Evolutionary conservation across 2,888 invertebrate genomes (phyloP).

Genomic region (Copidosoma aretas): DNA sequence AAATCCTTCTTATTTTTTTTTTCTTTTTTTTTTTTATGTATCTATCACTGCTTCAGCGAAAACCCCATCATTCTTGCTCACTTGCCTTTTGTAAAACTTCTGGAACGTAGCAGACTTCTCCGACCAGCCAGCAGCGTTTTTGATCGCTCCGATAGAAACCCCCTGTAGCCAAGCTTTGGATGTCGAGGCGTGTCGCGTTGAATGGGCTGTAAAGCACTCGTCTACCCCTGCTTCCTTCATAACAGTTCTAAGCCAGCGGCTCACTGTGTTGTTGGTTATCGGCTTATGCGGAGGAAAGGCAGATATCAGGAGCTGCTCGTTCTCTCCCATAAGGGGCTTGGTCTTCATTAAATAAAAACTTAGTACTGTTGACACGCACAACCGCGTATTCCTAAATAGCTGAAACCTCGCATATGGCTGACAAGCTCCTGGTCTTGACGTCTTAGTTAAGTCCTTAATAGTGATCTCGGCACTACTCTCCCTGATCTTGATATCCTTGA

Average conservation of each 20-base stretch:
- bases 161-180: no score
- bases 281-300: background rate
- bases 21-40: no score
- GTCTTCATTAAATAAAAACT: background rate
- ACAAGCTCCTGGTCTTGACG: background rate
- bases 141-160: no score
- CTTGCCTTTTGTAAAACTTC: no score
- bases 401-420: background rate
- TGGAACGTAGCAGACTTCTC: no score
- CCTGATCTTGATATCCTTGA: no score
- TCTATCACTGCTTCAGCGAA: no score
- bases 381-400: background rate
- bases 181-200: background rate
- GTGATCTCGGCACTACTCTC: no score
- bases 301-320: background rate
- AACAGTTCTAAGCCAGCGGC: conserved; percentile 2
- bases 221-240: background rate
- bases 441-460: no score
- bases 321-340: background rate
- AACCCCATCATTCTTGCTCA: no score
- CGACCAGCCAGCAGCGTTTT: no score
- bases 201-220: background rate
- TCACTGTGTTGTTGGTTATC: background rate
- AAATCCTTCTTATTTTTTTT: no score
- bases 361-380: conserved; percentile 2